Conservation (phyloP, 1,140 invertebrate genomes). For the Nephotettix cincticeps region DNA sequence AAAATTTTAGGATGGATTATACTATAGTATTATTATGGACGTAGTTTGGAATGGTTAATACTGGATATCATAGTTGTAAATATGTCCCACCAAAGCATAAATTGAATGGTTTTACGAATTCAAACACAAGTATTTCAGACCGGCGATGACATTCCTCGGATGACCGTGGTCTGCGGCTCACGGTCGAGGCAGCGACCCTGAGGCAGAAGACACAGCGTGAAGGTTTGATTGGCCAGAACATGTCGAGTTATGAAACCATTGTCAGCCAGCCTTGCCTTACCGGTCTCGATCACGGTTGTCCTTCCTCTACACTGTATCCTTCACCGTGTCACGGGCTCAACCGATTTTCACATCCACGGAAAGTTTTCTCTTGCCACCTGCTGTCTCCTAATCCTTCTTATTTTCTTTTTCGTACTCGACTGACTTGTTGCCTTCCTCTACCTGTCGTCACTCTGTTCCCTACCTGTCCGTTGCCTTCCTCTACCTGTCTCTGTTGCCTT, state of each 20-base stretch:
- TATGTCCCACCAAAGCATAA: too few species aligned
- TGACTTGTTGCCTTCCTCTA: neutral
- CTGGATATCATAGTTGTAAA: too few species aligned
- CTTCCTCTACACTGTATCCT: slow-evolving; percentile 7
- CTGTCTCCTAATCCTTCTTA: slow-evolving; percentile 8
- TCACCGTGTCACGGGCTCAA: neutral
- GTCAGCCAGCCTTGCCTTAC: slow-evolving; percentile 18
- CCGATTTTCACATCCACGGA: slow-evolving; percentile 20
- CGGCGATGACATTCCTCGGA: neutral
- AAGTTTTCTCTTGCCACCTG: slow-evolving; percentile 2
- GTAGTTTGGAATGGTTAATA: too few species aligned
- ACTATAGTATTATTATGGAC: too few species aligned
- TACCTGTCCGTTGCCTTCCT: too few species aligned
- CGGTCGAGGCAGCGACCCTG: neutral
- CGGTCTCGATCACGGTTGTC: slow-evolving; percentile 9
- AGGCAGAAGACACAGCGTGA: slow-evolving; percentile 22
- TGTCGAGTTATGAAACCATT: slow-evolving; percentile 26
- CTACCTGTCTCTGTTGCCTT: too few species aligned
- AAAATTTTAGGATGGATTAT: too few species aligned
- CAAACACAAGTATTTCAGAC: too few species aligned
- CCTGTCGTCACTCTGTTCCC: neutral
- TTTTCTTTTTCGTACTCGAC: slow-evolving; percentile 9
- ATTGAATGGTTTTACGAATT: too few species aligned
- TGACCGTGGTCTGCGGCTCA: neutral
- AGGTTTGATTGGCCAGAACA: slow-evolving; percentile 25